Percentiles rank a stretch among this genome's conserved stretches.
phyloP scores from a whole-genome alignment of 2,797 vertebrate species.

The Gila robusta region DNA sequence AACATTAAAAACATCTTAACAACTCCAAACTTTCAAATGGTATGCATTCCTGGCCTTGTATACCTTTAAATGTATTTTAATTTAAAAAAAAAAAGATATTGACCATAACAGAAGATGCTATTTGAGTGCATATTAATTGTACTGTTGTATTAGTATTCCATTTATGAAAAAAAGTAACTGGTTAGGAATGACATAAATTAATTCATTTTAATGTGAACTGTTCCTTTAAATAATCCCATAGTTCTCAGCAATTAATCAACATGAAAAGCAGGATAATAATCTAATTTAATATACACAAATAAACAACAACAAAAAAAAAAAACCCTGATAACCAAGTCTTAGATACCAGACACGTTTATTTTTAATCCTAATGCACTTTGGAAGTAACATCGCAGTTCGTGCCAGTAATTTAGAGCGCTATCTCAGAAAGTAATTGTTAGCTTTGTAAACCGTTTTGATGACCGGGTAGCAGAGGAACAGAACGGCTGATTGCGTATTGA shows the following conservation, averaged over 20 bases:
- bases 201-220: no score
- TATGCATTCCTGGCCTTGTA: background rate
- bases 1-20: no score
- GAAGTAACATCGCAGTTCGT: conserved; percentile 70
- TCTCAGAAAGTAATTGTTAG: conserved; percentile 78
- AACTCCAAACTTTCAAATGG: background rate
- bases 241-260: background rate
- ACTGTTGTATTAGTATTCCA: background rate
- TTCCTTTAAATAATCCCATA: background rate
- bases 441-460: conserved; percentile 77
- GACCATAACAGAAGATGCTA: background rate
- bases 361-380: conserved; percentile 33
- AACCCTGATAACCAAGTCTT: background rate
- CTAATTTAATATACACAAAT: conserved; percentile 8
- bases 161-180: background rate
- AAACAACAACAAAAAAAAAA: background rate
- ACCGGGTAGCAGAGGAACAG: conserved; percentile 68
- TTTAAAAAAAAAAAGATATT: no score
- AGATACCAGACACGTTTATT: conserved; percentile 19
- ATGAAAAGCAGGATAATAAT: background rate
- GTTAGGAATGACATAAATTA: no score
- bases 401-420: conserved; percentile 77
- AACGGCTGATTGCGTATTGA: conserved; percentile 82
- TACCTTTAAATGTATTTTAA: background rate
- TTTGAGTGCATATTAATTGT: background rate